Evolutionary conservation across 2,797 vertebrate species (phyloP).

Genomic region (Scolopax rusticola): DNA sequence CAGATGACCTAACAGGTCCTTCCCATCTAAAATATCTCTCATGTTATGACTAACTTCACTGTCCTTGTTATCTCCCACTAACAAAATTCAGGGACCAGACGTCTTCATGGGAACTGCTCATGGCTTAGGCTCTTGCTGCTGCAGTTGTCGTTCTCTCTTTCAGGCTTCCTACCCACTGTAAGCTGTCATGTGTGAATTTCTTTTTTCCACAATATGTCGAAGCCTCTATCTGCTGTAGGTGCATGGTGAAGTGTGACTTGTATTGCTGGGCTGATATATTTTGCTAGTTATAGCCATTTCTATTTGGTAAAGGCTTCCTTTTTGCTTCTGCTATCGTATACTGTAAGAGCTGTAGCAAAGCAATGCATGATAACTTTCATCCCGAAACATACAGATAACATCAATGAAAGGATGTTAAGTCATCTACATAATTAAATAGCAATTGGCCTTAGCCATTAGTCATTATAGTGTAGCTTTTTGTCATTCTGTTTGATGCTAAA

Average conservation of each 20-base stretch:
- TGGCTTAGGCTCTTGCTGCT: not conserved
- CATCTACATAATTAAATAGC: slow-evolving; percentile 76
- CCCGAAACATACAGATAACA: slow-evolving; percentile 54
- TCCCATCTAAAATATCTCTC: slow-evolving; percentile 73
- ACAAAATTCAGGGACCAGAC: slow-evolving; percentile 24
- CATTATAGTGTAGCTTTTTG: slow-evolving; percentile 70
- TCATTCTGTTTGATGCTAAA: slow-evolving; percentile 77
- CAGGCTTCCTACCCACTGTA: not conserved
- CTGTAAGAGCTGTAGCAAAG: slow-evolving; percentile 33
- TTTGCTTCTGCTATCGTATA: slow-evolving; percentile 25
- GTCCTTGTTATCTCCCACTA: slow-evolving; percentile 57
- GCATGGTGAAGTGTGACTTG: not conserved
- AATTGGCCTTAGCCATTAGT: slow-evolving; percentile 71
- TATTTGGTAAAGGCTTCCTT: slow-evolving; percentile 40
- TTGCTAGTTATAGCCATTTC: slow-evolving; percentile 15
- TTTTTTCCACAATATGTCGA: not conserved
- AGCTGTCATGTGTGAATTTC: not conserved
- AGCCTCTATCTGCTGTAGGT: not conserved
- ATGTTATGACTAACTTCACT: slow-evolving; percentile 43
- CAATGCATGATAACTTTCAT: slow-evolving; percentile 52
- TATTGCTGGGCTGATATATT: not conserved
- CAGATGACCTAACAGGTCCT: slow-evolving; percentile 64
- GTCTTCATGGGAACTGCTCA: slow-evolving; percentile 5
- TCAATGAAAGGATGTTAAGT: slow-evolving; percentile 69
- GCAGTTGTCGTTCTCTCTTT: not conserved